Conservation (phyloP, 1,140 invertebrate genomes). For the Atopsyche davidsoni region DNA sequence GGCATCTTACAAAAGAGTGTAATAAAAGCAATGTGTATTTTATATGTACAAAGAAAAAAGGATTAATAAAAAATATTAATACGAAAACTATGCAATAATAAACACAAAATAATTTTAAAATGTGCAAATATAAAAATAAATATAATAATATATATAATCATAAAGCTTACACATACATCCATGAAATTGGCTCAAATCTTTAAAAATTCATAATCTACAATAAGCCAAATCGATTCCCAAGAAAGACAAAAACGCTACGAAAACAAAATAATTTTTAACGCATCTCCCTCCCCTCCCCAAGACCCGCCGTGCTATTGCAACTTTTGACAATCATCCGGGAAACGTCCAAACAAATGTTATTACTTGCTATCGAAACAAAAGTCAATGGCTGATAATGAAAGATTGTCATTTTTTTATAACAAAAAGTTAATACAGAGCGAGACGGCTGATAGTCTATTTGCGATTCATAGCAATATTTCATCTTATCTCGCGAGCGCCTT, state of each 20-base stretch:
- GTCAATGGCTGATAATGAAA: no score
- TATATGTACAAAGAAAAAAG: constrained; percentile 14
- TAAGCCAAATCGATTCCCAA: constrained; percentile 31
- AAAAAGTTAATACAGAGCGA: no score
- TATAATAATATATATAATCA: constrained; percentile 20
- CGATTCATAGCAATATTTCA: no score
- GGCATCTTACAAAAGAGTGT: not conserved
- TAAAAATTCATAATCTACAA: constrained; percentile 21
- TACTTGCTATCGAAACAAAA: no score
- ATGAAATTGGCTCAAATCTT: constrained; percentile 29
- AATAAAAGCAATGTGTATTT: not conserved
- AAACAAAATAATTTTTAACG: constrained; percentile 21
- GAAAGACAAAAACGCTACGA: constrained; percentile 29
- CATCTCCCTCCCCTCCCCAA: no score
- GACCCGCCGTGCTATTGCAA: no score
- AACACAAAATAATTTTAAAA: constrained; percentile 32
- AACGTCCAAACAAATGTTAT: no score
- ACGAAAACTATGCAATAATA: constrained; percentile 26
- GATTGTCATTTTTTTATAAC: no score
- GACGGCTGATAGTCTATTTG: no score
- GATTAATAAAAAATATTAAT: constrained; percentile 5
- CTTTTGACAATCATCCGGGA: no score
- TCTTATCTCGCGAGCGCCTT: no score
- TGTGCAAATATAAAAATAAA: constrained; percentile 15
- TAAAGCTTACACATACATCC: constrained; percentile 32